Evolutionary conservation across 2,797 vertebrate genomes (phyloP), one percentile per base, ranked within the genome.

Genomic region (Chromobotia macracanthus): DNA sequence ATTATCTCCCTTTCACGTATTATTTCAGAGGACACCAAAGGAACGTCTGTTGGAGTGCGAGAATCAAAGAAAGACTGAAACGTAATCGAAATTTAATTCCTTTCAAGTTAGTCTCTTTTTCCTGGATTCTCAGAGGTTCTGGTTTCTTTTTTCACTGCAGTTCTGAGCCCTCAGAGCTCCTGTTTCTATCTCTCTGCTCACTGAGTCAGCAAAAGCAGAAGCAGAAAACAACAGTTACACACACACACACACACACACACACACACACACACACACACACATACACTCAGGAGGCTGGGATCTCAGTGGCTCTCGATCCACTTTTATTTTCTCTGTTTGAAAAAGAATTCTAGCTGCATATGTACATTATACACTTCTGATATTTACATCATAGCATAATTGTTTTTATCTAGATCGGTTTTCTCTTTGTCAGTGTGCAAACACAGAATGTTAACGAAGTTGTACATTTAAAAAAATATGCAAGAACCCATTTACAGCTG

Each of bases 361-460:
- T 81, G 72, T 80, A 83, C 80, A 82, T 73, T 70, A 80, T 74
- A 80, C 58, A 77, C 21, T 55, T 82, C 53, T 72, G 77, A 76
- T 82, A 83, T 83, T 53, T 85, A 83, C 83, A 86, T 64, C 58
- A 80, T 76, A 83, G 63, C 67, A 76, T n/a, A 68, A 48, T 64
- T 13, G 69, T 50, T 79, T 66, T 65, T 61, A n/a, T 60, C 46
- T 81, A 3, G 16, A 58, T 73, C 50, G 79, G 50, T 23, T 79
- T 50, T 72, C 51, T 63, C 23, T 53, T 78, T 64, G 44, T 80
- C 79, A 69, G 69, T 83, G 81, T 82, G 84, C 73, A 84, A 83
- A 81, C 74, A 80, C 64, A 68, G 53, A 74, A 71, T 77, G 83
- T 83, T 81, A 48, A 77, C 81, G 75, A 77, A 81, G 75, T 83